A percentile compares a stretch with the other conserved stretches of the same genome.
Conservation (phyloP, 2,113 vertebrate genomes). For the Vimba vimba region DNA sequence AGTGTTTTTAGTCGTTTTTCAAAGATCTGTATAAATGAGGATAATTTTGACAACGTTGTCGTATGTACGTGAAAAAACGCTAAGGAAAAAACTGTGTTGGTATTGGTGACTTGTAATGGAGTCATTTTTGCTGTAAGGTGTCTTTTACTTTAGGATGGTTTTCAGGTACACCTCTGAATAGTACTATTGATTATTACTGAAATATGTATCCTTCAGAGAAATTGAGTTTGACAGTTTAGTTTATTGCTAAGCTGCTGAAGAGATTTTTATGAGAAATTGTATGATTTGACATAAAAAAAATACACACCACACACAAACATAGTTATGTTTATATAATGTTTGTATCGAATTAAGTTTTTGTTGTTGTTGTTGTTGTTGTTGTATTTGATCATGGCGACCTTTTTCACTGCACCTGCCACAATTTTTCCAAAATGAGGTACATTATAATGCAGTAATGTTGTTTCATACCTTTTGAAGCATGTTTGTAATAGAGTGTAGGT, state of each 20-base stretch:
- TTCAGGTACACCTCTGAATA: too few relatives aligned
- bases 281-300: neutral
- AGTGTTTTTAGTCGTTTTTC: too few relatives aligned
- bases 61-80: too few relatives aligned
- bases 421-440: neutral
- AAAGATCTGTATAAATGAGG: too few relatives aligned
- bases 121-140: too few relatives aligned
- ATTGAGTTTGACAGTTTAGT: neutral
- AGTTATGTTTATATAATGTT: neutral
- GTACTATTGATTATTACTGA: too few relatives aligned
- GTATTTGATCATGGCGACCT: neutral
- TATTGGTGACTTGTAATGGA: too few relatives aligned
- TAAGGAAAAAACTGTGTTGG: too few relatives aligned
- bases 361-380: neutral
- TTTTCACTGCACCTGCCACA: neutral
- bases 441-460: neutral
- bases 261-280: neutral
- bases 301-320: neutral
- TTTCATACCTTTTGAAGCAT: neutral
- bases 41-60: too few relatives aligned
- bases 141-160: too few relatives aligned
- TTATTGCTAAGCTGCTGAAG: neutral
- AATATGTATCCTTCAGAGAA: too few relatives aligned
- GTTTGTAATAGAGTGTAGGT: neutral
- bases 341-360: neutral